phyloP scores from a whole-genome alignment of 2,888 invertebrate species.

The Xanthia icteritia region DNA sequence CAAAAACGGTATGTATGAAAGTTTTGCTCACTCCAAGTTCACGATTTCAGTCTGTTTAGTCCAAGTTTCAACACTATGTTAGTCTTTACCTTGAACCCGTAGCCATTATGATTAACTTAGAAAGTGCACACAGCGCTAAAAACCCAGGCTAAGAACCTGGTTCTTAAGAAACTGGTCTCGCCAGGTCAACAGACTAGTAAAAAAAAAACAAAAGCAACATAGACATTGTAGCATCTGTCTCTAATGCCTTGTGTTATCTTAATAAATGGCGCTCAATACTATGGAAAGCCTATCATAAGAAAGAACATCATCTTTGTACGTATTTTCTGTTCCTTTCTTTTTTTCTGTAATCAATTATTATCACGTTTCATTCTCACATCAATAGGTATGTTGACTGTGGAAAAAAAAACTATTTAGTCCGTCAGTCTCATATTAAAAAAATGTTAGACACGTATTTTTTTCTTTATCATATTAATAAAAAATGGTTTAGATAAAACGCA shows the following conservation, averaged over 20 bases:
- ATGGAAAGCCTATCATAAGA: constrained; percentile 15
- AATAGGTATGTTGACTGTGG: too few species aligned
- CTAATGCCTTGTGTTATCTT: constrained; percentile 28
- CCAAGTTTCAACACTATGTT: constrained; percentile 25
- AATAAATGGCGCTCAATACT: constrained; percentile 28
- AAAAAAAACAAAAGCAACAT: not conserved
- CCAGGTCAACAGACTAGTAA: too few species aligned
- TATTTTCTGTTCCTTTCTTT: too few species aligned
- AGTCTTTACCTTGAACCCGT: constrained; percentile 3
- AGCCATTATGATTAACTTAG: constrained; percentile 24
- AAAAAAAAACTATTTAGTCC: too few species aligned
- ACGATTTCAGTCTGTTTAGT: constrained; percentile 3
- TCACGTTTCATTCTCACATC: too few species aligned
- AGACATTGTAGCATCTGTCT: constrained; percentile 5
- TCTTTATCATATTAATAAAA: too few species aligned
- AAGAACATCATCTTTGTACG: too few species aligned
- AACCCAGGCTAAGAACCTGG: not conserved
- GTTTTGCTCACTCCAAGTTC: constrained; percentile 9
- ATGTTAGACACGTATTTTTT: too few species aligned
- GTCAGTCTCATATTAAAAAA: too few species aligned
- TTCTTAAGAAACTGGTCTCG: not conserved
- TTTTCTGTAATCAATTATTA: not conserved
- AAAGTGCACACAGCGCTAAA: constrained; percentile 4
- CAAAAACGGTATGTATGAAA: not conserved
- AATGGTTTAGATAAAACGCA: too few species aligned